A percentile compares a stretch with the other conserved stretches of the same genome.
Evolutionary conservation across 2,113 vertebrate species (phyloP).

Genomic region (Motacilla tschutschensis): DNA sequence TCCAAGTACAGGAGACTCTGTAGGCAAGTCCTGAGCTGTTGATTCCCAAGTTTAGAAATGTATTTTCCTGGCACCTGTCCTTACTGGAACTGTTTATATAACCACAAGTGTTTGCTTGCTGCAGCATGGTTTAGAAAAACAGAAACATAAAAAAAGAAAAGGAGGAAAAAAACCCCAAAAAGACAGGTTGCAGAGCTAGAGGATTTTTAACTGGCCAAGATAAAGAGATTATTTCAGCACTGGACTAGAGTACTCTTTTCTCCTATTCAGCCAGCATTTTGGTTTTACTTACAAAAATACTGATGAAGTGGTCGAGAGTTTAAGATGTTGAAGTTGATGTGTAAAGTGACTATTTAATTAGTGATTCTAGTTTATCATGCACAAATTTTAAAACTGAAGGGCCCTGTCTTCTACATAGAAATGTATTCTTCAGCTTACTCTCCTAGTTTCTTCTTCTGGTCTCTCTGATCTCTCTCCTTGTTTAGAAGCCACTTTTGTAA

Average conservation of each 20-base stretch:
- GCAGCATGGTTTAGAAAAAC: not conserved
- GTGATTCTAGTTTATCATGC: not conserved
- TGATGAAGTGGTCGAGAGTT: not conserved
- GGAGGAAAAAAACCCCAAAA: fast-evolving
- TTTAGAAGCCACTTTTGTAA: not conserved
- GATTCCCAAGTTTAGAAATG: slow-evolving; percentile 7
- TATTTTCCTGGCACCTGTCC: not conserved
- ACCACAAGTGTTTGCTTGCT: not conserved
- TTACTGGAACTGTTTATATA: not conserved
- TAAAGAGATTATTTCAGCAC: not conserved
- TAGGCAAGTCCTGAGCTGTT: not conserved
- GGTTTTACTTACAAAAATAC: not conserved
- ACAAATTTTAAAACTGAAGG: not conserved
- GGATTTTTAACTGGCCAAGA: not conserved
- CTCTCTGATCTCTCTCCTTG: not conserved
- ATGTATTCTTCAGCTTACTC: not conserved
- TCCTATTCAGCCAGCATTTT: not conserved
- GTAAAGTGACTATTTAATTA: not conserved
- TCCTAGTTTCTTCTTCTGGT: not conserved
- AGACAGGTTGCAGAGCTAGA: not conserved
- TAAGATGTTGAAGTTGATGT: not conserved
- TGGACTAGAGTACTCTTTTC: not conserved
- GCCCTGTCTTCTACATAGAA: not conserved
- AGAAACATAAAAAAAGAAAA: not conserved
- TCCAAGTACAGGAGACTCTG: not conserved